Evolutionary conservation across 2,797 vertebrate genomes (phyloP).

Genomic region (Hypotaenidia philippensis): DNA sequence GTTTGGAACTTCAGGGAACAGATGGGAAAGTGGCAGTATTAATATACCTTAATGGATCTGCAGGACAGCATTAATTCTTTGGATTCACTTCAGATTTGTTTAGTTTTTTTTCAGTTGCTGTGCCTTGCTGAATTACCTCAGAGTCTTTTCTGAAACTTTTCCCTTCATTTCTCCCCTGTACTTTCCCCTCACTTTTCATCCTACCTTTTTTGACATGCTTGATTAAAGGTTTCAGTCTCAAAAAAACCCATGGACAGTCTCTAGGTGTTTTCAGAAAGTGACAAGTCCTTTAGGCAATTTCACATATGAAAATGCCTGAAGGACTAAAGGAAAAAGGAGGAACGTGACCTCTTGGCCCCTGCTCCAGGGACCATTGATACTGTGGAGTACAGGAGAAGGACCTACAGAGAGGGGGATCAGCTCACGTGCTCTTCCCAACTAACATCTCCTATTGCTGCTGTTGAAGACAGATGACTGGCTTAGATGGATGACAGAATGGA

Average conservation of each 20-base stretch:
- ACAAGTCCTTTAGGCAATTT: no score
- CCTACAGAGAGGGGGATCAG: background rate
- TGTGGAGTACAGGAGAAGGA: fast-evolving
- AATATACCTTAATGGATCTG: slow-evolving; percentile 38
- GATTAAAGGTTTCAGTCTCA: background rate
- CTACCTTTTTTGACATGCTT: background rate
- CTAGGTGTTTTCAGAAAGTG: background rate
- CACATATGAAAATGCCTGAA: background rate
- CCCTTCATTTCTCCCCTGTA: background rate
- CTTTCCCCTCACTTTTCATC: background rate
- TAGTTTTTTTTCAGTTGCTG: fast-evolving
- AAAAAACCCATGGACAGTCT: background rate
- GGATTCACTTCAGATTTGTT: background rate
- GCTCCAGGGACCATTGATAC: background rate
- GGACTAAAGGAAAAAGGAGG: background rate
- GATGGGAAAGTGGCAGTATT: slow-evolving; percentile 31
- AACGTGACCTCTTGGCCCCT: background rate
- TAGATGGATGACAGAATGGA: background rate
- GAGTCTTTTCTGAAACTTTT: background rate
- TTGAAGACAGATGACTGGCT: background rate
- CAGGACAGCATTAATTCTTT: background rate
- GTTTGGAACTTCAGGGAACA: slow-evolving; percentile 33
- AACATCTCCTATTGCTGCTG: background rate
- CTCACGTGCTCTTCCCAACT: background rate
- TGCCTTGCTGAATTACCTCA: background rate